Conservation (phyloP, 2,888 invertebrate genomes). For the Micoletzkya japonica region DNA sequence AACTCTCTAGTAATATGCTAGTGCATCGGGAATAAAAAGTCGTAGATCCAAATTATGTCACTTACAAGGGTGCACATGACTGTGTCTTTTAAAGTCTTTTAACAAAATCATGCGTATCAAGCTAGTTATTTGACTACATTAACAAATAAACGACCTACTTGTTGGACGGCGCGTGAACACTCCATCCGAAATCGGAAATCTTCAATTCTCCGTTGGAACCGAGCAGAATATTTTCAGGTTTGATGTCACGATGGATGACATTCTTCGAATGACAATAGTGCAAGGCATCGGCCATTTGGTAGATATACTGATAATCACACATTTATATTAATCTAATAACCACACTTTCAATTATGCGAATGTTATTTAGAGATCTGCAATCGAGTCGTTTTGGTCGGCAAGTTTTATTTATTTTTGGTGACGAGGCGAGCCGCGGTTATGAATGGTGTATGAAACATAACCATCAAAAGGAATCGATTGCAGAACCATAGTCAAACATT, state of each 20-base stretch:
- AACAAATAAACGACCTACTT: constrained; percentile 39
- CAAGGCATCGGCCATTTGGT: constrained; percentile 63
- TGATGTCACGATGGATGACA: constrained; percentile 63
- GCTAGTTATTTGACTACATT: too few relatives aligned
- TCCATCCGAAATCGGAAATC: constrained; percentile 65
- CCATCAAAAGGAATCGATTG: too few relatives aligned
- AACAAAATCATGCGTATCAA: too few relatives aligned
- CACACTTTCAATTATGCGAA: background rate
- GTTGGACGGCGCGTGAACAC: constrained; percentile 63
- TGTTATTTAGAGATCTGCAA: too few relatives aligned
- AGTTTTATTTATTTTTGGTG: too few relatives aligned
- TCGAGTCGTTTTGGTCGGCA: too few relatives aligned
- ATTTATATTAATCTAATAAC: background rate
- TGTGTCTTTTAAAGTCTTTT: too few relatives aligned
- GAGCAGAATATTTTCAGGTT: constrained; percentile 61
- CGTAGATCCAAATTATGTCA: background rate
- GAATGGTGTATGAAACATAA: too few relatives aligned
- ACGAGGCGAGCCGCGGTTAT: too few relatives aligned
- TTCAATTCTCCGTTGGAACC: constrained; percentile 62
- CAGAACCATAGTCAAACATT: too few relatives aligned
- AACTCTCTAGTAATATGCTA: background rate
- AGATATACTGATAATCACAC: constrained; percentile 58
- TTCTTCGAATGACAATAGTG: constrained; percentile 63
- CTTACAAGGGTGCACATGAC: too few relatives aligned
- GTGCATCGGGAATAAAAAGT: background rate